Base-by-base conservation (phyloP, 2,113 vertebrate genomes). In the Nematolebias whitei region DNA sequence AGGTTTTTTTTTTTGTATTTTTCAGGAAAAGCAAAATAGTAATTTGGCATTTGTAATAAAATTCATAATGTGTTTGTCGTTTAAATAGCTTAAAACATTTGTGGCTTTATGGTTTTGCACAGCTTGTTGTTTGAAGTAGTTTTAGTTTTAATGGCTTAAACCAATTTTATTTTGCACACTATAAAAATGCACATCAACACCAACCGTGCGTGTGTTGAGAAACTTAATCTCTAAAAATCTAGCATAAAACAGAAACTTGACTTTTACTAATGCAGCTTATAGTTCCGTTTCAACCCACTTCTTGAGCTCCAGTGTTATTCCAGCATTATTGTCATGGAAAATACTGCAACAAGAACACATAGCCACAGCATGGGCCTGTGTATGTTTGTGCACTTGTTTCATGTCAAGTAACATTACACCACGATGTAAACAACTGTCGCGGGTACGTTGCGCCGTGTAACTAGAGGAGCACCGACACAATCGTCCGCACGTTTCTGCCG, bases 351-450 rank as follows among this genome's bases (percentile, higher is more conserved):
- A 43, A 57, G n/a, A 45, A 20, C 47, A 62, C 32, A 68, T 41
- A n/a, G n/a, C n/a, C n/a, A n/a, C n/a, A n/a, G n/a, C 54, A 69
- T 1, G 38, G 69, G 4, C 24, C 7, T 52, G 12, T 47, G 0
- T n/a, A 16, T 18, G 53, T 55, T 47, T 40, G 12, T 72, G 48
- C 38, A 24, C 38, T 63, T 74, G 52, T 61, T 57, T 71, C 54
- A 13, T 56, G 58, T 75, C 58, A 52, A 63, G 71, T 45, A 49
- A 67, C 63, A n/a, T 49, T 49, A 66, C 45, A 84, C 78, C 64
- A 65, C 76, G 79, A 53, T 51, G 3, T 81, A 84, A 87, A 88
- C 76, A 84, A 59, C 43, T 60, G 77, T 43, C 2, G n/a, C 68
- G 43, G 47, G 67, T 0, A 64, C 60, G 60, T 29, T 18, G 44